Percentiles rank a stretch among this genome's conserved stretches.
These are phyloP conservation scores for Sinotaia quadrata DNA, from an alignment of 2,888 invertebrate genomes.

Conservation along the genomic window DNA sequence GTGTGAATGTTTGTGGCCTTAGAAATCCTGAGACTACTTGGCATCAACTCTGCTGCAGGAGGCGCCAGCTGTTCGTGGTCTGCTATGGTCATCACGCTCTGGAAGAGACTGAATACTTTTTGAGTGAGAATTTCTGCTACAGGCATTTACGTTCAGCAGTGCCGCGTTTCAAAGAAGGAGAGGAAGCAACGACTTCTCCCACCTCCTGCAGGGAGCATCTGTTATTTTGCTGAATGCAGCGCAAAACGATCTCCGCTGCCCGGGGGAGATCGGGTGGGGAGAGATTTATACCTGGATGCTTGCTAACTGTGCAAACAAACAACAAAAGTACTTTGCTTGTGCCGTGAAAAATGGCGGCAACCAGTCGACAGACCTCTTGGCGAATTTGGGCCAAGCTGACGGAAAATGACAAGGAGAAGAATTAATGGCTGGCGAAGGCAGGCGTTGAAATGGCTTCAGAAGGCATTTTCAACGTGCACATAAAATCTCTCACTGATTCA, in stretches of 20 bases:
- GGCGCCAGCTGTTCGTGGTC: slow-evolving; percentile 7
- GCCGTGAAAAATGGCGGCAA: not conserved
- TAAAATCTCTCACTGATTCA: not conserved
- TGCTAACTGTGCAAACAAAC: slow-evolving; percentile 23
- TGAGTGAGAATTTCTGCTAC: not conserved
- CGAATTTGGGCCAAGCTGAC: not conserved
- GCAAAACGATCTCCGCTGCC: not conserved
- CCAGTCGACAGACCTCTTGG: not conserved
- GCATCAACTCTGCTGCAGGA: not conserved
- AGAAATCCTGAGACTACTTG: too few species aligned
- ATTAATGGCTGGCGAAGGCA: not conserved
- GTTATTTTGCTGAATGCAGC: not conserved
- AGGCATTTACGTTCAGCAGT: slow-evolving; percentile 6
- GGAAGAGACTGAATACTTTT: not conserved
- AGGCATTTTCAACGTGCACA: not conserved
- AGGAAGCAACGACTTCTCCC: slow-evolving; percentile 21
- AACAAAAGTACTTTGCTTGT: not conserved
- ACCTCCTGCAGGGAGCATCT: not conserved
- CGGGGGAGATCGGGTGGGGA: slow-evolving; percentile 11
- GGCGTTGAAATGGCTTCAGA: not conserved
- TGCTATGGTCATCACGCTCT: slow-evolving; percentile 11
- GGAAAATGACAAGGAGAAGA: slow-evolving; percentile 3
- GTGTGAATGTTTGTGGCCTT: too few species aligned
- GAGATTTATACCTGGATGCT: slow-evolving; percentile 19
- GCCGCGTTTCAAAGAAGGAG: slow-evolving; percentile 17